These are phyloP conservation scores for Leptopilina clavipes DNA, from an alignment of 1,140 invertebrate genomes.

Conservation along the genomic window DNA sequence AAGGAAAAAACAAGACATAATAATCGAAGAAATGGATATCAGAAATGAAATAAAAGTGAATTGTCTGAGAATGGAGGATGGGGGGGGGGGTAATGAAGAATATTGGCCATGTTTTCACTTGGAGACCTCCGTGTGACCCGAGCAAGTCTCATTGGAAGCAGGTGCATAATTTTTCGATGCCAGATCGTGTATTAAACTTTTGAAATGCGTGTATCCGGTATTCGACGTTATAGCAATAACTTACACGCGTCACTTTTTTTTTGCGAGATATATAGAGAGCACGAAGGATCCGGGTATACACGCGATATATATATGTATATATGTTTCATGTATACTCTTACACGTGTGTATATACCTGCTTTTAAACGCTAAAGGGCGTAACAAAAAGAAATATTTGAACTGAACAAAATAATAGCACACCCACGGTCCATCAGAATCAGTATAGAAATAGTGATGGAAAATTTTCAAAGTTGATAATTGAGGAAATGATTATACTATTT, in stretches of 20 bases:
- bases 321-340: too few species aligned
- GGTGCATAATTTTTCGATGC: constrained; percentile 59
- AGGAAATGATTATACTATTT: too few species aligned
- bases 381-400: background rate
- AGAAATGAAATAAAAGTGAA: background rate
- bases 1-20: too few species aligned
- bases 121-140: constrained; percentile 48
- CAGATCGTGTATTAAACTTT: constrained; percentile 60
- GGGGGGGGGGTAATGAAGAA: background rate
- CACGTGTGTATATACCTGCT: too few species aligned
- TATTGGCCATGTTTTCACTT: constrained; percentile 52
- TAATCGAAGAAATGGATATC: too few species aligned
- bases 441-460: too few species aligned
- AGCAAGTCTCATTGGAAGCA: constrained; percentile 55
- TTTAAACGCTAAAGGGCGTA: background rate
- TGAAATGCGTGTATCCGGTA: constrained; percentile 61
- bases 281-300: constrained; percentile 48
- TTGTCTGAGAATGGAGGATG: background rate
- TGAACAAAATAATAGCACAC: constrained; percentile 6
- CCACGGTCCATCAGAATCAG: background rate
- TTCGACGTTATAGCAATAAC: constrained; percentile 55
- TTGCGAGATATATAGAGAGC: constrained; percentile 40
- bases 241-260: constrained; percentile 57
- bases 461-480: too few species aligned
- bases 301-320: constrained; percentile 54